Conservation (phyloP, 1,140 invertebrate genomes). For the Cecropterus lyciades region DNA sequence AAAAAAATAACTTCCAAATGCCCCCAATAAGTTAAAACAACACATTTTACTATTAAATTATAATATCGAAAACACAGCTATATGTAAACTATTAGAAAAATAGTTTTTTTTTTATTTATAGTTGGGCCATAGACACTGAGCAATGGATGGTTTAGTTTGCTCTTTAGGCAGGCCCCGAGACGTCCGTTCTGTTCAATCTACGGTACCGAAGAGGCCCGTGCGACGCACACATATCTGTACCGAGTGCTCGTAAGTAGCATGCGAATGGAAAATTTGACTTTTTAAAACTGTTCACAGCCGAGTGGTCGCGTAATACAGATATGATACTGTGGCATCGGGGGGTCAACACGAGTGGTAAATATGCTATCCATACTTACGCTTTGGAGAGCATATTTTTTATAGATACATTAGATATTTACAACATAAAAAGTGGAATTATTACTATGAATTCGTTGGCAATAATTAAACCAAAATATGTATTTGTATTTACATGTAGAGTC, state of each 20-base stretch:
- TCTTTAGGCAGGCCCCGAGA: background rate
- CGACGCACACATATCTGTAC: conserved; percentile 79
- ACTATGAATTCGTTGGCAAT: too few relatives aligned
- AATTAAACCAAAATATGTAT: too few relatives aligned
- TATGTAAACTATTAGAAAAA: too few relatives aligned
- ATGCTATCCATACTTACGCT: conserved; percentile 51
- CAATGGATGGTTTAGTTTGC: too few relatives aligned
- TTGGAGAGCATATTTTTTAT: conserved; percentile 56
- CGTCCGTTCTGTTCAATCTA: background rate
- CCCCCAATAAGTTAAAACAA: too few relatives aligned
- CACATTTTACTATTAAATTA: too few relatives aligned
- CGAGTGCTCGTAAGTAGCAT: conserved; percentile 52
- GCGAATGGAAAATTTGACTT: conserved; percentile 68
- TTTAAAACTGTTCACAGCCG: conserved; percentile 47
- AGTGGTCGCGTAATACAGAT: conserved; percentile 73
- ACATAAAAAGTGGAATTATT: background rate
- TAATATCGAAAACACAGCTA: too few relatives aligned
- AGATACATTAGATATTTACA: background rate
- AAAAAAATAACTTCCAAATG: too few relatives aligned
- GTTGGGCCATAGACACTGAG: too few relatives aligned
- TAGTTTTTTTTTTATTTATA: too few relatives aligned
- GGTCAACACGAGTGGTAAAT: conserved; percentile 53
- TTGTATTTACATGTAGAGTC: background rate
- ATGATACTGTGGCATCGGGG: conserved; percentile 68
- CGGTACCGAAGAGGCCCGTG: conserved; percentile 54